A percentile compares a stretch with the other conserved stretches of the same genome.
These are phyloP conservation scores for Clarias pachynema DNA, from an alignment of 2,797 vertebrate genomes.

Conservation along the genomic window DNA sequence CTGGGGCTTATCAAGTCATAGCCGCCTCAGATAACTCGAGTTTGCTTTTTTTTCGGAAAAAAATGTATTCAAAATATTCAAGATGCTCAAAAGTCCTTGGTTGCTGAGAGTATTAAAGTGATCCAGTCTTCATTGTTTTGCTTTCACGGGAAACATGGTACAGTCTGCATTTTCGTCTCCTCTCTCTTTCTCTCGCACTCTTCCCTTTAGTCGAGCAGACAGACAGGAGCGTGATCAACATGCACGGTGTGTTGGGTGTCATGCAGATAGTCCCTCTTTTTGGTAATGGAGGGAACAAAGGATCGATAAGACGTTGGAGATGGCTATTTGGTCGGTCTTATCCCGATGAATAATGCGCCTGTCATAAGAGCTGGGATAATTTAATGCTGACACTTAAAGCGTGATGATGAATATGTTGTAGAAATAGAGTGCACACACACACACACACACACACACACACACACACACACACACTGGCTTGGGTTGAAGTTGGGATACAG, in stretches of 20 bases:
- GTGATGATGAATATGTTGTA: constrained; percentile 90
- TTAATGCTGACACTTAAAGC: constrained; percentile 90
- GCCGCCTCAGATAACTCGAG: constrained; percentile 75
- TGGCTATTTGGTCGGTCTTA: constrained; percentile 79
- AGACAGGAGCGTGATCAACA: constrained; percentile 83
- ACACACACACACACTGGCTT: constrained; percentile 67
- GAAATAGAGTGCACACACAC: constrained; percentile 70
- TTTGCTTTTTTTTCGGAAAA: constrained; percentile 66
- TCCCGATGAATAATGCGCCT: constrained; percentile 95
- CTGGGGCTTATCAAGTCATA: constrained; percentile 76
- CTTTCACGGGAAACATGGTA: constrained; percentile 77
- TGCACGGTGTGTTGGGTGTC: constrained; percentile 81
- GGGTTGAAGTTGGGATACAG: constrained; percentile 84
- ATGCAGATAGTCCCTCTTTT: constrained; percentile 84
- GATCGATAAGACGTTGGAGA: constrained; percentile 85
- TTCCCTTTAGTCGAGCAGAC: constrained; percentile 59
- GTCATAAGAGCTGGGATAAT: constrained; percentile 95
- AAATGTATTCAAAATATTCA: constrained; percentile 52
- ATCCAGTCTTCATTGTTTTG: constrained; percentile 73
- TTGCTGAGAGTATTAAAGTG: constrained; percentile 51
- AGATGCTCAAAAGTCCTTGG: neutral
- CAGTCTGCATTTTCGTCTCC: constrained; percentile 65
- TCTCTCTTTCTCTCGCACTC: constrained; percentile 68
- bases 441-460: constrained; percentile 70
- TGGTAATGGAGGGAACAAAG: constrained; percentile 79